Conservation (phyloP, 2,797 vertebrate species). For the Luscinia megarhynchos region DNA sequence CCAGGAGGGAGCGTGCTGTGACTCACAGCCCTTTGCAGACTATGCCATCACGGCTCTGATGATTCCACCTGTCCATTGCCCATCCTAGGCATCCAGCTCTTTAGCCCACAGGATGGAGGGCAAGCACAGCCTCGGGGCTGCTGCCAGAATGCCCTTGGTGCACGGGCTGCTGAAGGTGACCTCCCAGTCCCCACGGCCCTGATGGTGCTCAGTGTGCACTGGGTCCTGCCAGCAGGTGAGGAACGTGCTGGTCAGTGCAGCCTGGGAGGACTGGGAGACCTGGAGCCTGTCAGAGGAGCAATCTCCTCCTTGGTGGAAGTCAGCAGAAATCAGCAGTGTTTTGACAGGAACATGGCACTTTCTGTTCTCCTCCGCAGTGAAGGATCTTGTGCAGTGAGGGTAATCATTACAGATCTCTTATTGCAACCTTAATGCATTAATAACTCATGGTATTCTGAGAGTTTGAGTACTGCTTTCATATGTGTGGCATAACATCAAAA, state of each 20-base stretch:
- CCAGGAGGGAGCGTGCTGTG: neutral
- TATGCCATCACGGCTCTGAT: fast-evolving
- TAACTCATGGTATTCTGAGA: neutral
- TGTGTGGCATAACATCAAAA: fast-evolving
- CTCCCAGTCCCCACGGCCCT: fast-evolving
- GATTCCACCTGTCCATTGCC: neutral
- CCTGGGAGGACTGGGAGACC: fast-evolving
- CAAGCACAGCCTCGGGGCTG: neutral
- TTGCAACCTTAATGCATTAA: neutral
- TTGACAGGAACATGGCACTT: neutral
- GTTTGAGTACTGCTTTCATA: neutral
- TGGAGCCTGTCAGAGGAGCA: fast-evolving
- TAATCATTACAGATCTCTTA: neutral
- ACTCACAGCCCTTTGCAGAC: neutral
- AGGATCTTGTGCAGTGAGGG: neutral
- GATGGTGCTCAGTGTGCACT: fast-evolving
- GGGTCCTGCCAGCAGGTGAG: fast-evolving
- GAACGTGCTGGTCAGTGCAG: fast-evolving
- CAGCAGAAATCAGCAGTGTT: neutral
- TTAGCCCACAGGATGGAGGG: no score
- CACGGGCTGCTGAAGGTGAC: no score
- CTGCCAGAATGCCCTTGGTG: neutral
- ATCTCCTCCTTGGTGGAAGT: neutral
- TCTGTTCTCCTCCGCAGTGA: neutral
- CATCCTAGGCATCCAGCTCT: neutral